Percentiles rank a stretch among this genome's conserved stretches.
These are phyloP conservation scores for Pycnonotus jocosus DNA, from an alignment of 2,113 vertebrate genomes.

Conservation along the genomic window DNA sequence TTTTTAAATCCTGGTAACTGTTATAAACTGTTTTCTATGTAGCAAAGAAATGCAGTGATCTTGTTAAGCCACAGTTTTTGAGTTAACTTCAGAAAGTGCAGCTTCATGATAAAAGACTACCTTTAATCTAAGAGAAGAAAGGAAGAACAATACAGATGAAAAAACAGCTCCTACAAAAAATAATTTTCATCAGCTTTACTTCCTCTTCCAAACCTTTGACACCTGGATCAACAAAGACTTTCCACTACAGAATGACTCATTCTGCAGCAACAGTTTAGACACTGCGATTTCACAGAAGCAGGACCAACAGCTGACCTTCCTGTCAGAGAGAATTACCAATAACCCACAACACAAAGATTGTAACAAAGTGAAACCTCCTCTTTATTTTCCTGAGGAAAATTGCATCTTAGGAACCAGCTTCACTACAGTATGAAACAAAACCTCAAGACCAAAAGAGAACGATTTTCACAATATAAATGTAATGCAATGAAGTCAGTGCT, in stretches of 20 bases:
- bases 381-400: not conserved
- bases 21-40: not conserved
- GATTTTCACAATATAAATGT: not conserved
- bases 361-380: not conserved
- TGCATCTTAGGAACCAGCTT: not conserved
- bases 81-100: not conserved
- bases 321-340: not conserved
- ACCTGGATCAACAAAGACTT: slow-evolving; percentile 15
- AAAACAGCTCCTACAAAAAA: not conserved
- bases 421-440: not conserved
- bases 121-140: not conserved
- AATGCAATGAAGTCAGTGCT: not conserved
- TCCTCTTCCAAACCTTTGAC: not conserved
- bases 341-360: not conserved
- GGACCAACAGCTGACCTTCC: not conserved
- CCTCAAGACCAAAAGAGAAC: not conserved
- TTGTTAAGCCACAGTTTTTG: not conserved
- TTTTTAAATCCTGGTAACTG: not conserved
- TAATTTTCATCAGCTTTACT: not conserved
- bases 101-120: not conserved
- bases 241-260: not conserved
- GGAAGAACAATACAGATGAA: not conserved
- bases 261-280: not conserved
- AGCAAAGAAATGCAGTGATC: not conserved
- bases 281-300: not conserved